Percentiles rank a stretch among this genome's conserved stretches.
Conservation (phyloP, 2,797 vertebrate genomes). For the Chloroceryle amazona region DNA sequence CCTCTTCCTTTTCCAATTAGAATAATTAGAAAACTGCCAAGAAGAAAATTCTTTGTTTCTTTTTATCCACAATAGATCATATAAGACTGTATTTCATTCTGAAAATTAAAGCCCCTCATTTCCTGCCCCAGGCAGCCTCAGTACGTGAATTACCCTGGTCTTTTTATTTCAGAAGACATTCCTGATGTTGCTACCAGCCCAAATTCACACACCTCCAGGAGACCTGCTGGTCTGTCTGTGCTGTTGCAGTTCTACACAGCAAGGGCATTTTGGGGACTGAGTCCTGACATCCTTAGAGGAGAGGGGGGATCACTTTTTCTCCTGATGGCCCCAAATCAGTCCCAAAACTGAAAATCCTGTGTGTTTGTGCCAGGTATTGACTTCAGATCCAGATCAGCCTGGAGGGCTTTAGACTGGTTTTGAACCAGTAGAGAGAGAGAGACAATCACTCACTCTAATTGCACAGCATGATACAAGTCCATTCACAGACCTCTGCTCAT, state of each 20-base stretch:
- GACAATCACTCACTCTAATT: not conserved
- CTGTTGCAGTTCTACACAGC: not conserved
- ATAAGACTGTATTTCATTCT: not conserved
- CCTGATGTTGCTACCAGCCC: not conserved
- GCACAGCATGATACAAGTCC: not conserved
- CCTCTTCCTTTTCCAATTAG: conserved; percentile 64
- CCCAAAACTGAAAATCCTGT: not conserved
- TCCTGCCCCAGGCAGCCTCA: not conserved
- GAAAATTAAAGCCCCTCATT: conserved; percentile 3
- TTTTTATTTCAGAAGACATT: not conserved
- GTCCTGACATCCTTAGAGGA: not conserved
- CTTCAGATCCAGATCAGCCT: not conserved
- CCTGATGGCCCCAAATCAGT: not conserved
- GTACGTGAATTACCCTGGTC: not conserved
- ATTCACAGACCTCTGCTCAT: not conserved
- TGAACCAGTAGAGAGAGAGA: not conserved
- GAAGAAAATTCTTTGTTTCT: conserved; percentile 13
- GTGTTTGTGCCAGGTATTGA: not conserved
- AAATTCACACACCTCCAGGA: not conserved
- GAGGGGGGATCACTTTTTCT: fast-evolving
- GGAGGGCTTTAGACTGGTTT: not conserved
- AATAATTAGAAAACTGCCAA: conserved; percentile 62
- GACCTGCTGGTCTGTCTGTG: not conserved
- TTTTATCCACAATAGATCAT: conserved; percentile 7
- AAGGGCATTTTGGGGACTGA: not conserved